phyloP scores from a whole-genome alignment of 1,140 invertebrate species.

The Colletes latitarsis region DNA sequence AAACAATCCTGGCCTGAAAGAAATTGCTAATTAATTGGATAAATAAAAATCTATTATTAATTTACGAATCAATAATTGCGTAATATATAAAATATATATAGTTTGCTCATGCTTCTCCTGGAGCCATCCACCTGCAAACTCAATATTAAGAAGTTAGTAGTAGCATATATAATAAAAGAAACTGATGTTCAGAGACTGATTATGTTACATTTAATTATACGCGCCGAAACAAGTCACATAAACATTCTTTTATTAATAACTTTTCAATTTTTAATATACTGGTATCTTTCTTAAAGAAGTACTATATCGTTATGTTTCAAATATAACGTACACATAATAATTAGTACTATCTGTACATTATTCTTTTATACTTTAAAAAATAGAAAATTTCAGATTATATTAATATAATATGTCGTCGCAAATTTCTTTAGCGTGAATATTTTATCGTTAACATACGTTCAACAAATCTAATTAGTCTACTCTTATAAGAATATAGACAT shows the following conservation, averaged over 20 bases:
- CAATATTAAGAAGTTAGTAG: constrained; percentile 73
- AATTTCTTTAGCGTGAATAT: neutral
- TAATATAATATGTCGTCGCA: neutral
- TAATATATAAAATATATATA: constrained; percentile 41
- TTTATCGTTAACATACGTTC: neutral
- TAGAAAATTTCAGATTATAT: neutral
- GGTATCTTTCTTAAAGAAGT: constrained; percentile 8
- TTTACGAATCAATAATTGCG: constrained; percentile 31
- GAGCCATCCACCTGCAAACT: constrained; percentile 75
- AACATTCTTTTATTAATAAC: too few species aligned
- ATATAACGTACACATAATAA: neutral
- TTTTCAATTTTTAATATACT: neutral
- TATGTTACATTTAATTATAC: constrained; percentile 24
- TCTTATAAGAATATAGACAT: neutral
- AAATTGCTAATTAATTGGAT: constrained; percentile 54
- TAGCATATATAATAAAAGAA: constrained; percentile 30
- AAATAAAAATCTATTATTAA: constrained; percentile 31
- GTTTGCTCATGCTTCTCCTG: constrained; percentile 55
- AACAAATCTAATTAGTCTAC: neutral
- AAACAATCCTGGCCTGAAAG: constrained; percentile 51
- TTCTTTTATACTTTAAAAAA: constrained; percentile 5
- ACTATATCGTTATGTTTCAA: neutral
- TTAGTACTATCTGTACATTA: neutral
- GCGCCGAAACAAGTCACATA: too few species aligned
- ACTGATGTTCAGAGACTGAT: constrained; percentile 48